A percentile compares a stretch with the other conserved stretches of the same genome.
These are phyloP conservation scores for Decapterus maruadsi DNA, from an alignment of 2,797 vertebrate species.

Conservation along the genomic window DNA sequence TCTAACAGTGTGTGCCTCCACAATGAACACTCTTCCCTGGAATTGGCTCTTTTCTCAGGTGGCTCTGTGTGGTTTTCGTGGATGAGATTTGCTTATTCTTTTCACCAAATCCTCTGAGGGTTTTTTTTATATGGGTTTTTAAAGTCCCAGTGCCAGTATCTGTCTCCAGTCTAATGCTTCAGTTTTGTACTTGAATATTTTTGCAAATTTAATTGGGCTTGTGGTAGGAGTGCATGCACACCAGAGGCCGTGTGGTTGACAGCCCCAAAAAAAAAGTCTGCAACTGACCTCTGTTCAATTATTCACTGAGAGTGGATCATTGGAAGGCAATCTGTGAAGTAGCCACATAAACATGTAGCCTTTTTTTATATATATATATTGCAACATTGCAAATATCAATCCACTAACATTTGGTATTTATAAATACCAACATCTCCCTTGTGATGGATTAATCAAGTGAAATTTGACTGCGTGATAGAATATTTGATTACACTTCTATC, in stretches of 20 bases:
- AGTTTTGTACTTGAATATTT: neutral
- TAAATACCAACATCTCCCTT: neutral
- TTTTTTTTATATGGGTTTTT: neutral
- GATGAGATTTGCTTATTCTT: neutral
- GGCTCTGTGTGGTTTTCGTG: neutral
- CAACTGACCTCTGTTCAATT: neutral
- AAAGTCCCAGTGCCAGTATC: neutral
- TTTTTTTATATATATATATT: neutral
- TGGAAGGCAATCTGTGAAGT: neutral
- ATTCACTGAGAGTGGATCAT: neutral
- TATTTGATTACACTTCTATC: neutral
- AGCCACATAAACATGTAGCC: neutral
- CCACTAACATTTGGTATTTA: neutral
- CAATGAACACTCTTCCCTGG: neutral
- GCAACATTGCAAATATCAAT: neutral
- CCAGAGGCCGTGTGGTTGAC: neutral
- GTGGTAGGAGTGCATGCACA: slow-evolving; percentile 1
- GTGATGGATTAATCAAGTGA: neutral
- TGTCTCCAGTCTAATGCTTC: too few relatives aligned
- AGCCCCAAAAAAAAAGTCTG: neutral
- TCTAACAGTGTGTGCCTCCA: slow-evolving; percentile 1
- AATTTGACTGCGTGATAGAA: neutral
- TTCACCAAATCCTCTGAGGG: neutral
- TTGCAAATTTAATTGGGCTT: neutral
- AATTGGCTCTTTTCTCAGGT: neutral